Evolutionary conservation across 2,888 invertebrate genomes (phyloP), one percentile per base, ranked within the genome.

Genomic region (Cryptus viduatorius): DNA sequence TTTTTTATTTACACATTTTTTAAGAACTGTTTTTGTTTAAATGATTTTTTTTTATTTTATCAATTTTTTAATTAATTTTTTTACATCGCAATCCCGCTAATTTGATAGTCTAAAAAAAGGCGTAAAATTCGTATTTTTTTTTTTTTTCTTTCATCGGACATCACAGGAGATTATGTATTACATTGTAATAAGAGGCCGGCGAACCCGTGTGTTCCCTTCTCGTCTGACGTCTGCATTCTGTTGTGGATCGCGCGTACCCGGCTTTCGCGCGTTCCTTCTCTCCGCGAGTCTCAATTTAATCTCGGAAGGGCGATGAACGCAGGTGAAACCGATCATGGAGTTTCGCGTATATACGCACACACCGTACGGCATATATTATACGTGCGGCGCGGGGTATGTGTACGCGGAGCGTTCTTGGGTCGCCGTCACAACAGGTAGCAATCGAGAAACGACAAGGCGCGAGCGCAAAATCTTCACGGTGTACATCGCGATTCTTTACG

Each of bases 371-470:
- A n/a, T 73, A 48, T 14, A 50, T 64, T 61, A 44, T 48, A 67
- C 24, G n/a, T 56, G 68, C 16, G 50, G 5, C 12, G 5, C n/a
- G 29, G 48, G 29, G 48, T 61, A 46, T 53, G 50, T 72, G 59
- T 72, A 67, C 31, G 59, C 73, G 65, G 42, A 56, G 56, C 19
- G 50, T 56, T 71, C 68, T 64, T 59, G 71, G 56, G 71, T 77
- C 80, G 10, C 72, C 77, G 81, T 84, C 87, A 83, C 77, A 87
- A 86, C 83, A 87, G 84, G 85, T 84, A 83, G 86, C 69, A 31
- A n/a, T 69, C 65, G 50, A 46, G 61, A 50, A 69, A 69, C 68
- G 48, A 64, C 50, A 59, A 24, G 42, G 24, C 77, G 61, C 46
- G 56, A 75, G 44, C 61, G 68, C 24, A 53, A 75, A 78, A 83